phyloP scores from a whole-genome alignment of 2,797 vertebrate species.

The Miichthys miiuy region DNA sequence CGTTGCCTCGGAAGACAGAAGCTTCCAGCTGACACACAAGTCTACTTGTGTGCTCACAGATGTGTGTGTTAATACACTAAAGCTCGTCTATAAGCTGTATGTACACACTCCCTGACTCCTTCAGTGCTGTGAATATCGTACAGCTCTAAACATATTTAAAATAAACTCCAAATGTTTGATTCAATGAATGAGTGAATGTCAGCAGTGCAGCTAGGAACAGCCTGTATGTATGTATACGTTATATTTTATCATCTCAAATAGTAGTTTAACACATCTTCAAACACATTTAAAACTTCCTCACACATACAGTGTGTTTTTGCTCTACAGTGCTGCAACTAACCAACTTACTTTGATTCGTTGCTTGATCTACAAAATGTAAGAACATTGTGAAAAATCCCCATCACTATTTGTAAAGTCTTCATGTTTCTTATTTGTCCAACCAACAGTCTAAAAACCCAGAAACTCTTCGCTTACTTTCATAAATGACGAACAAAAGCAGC shows the following conservation, averaged over 20 bases:
- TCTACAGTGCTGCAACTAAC: no score
- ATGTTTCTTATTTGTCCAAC: no score
- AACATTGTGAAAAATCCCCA: no score
- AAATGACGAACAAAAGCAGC: no score
- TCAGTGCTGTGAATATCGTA: not conserved
- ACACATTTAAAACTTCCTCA: not conserved
- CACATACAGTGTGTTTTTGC: not conserved
- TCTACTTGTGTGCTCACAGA: not conserved
- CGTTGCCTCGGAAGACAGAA: not conserved
- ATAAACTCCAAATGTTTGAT: not conserved
- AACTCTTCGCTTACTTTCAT: no score
- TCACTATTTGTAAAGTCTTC: no score
- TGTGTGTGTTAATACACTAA: not conserved
- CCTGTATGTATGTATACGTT: not conserved
- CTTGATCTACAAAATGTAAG: no score
- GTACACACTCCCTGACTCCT: not conserved
- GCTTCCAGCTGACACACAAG: constrained; percentile 4
- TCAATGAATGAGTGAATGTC: not conserved
- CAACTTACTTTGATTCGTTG: no score
- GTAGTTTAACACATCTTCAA: not conserved
- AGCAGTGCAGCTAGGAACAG: not conserved
- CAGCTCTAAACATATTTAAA: not conserved
- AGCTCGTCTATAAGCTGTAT: not conserved
- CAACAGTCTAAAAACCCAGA: no score
- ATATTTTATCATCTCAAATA: not conserved